phyloP scores from a whole-genome alignment of 1,140 invertebrate species.

The Drosophila suzukii region DNA sequence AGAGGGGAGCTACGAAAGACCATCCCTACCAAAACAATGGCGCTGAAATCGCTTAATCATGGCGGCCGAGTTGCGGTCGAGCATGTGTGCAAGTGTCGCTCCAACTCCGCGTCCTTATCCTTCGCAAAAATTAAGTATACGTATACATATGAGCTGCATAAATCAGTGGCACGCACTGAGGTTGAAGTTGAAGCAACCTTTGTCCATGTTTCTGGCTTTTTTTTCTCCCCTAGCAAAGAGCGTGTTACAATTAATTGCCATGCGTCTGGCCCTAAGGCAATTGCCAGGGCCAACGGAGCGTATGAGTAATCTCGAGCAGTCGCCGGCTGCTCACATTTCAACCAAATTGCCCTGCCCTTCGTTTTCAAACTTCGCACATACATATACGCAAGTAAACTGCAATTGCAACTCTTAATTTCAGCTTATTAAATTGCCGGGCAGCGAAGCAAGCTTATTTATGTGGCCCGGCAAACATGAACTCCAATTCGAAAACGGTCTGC shows the following conservation, averaged over 20 bases:
- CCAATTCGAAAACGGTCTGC: constrained; percentile 28
- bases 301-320: constrained; percentile 64
- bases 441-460: constrained; percentile 42
- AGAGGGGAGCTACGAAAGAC: neutral
- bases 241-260: constrained; percentile 71
- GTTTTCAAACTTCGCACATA: neutral
- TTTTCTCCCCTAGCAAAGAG: constrained; percentile 35
- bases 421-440: constrained; percentile 53
- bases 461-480: constrained; percentile 22
- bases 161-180: constrained; percentile 71
- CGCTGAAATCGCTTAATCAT: constrained; percentile 83
- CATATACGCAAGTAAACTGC: neutral
- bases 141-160: constrained; percentile 58
- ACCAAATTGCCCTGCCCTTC: constrained; percentile 1
- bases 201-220: constrained; percentile 41
- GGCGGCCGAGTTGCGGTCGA: constrained; percentile 63
- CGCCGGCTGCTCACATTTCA: constrained; percentile 26
- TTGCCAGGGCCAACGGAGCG: constrained; percentile 40
- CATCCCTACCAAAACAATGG: constrained; percentile 62
- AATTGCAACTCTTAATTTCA: constrained; percentile 56
- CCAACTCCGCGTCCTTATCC: constrained; percentile 7
- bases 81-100: constrained; percentile 58
- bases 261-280: constrained; percentile 25
- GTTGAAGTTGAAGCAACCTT: constrained; percentile 27
- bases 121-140: neutral